Evolutionary conservation across 2,888 invertebrate genomes (phyloP), one percentile per base, ranked within the genome.

Genomic region (Sepiola atlantica): DNA sequence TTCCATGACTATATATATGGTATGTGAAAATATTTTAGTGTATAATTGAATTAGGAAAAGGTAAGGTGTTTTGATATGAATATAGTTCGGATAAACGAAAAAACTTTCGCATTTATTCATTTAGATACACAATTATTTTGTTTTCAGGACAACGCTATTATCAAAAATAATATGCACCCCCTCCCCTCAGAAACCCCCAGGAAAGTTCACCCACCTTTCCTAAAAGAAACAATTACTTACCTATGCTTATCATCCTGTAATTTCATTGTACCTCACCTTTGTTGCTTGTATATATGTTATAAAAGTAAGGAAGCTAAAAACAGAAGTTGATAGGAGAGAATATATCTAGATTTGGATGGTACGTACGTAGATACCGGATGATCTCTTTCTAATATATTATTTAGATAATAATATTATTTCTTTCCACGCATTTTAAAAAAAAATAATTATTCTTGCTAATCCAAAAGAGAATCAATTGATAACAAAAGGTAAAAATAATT

Each of bases 161-260:
- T 77, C 77, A 6, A 61, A 61, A 61, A 61, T 61, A n/a, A n/a
- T n/a, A n/a, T n/a, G n/a, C n/a, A n/a, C n/a, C n/a, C n/a, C n/a
- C n/a, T n/a, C n/a, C 61, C 61, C 10, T 61, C 28, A 12, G 61
- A 28, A 61, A 57, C n/a, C n/a, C n/a, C n/a, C n/a, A 45, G 45
- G 45, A 45, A 45, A 45, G n/a, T n/a, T 77, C 77, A n/a, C 28
- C 45, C 12, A n/a, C n/a, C 28, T 45, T 45, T 14, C 77, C n/a
- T n/a, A 77, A 77, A 77, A 77, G 77, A 77, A 77, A 77, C n/a
- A 77, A 77, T 77, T 77, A 77, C 61, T 77, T 77, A 77, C 77
- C n/a, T 77, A n/a, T 77, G 77, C 77, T n/a, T 77, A 77, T 77
- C n/a, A 77, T 77, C 28, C 28, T 77, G n/a, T 77, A 77, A 77